Base-by-base conservation (phyloP, 2,888 invertebrate species). In the Leptopterna dolabrata region DNA sequence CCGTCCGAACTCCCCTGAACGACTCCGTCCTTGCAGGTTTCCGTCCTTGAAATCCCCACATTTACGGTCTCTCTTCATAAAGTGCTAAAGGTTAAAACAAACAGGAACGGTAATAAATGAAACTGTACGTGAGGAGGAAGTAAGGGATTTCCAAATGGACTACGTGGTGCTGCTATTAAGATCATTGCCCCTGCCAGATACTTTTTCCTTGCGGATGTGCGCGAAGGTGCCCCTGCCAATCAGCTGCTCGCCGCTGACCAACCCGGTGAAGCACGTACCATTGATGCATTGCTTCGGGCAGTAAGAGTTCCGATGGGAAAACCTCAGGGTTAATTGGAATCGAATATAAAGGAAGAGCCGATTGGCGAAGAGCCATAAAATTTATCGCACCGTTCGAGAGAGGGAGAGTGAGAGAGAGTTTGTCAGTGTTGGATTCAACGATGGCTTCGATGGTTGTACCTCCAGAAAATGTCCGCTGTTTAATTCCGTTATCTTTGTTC, bases 281-380 rank as follows among this genome's bases (percentile, higher is more conserved):
- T 73, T 73, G 73, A 73, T 73, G 36, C 73, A 73, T n/a, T 36
- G 73, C 73, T 41, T 11, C 13, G 63, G 24, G 24, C 19, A 27
- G 24, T 63, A 63, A 73, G 73, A 36, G 73, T 36, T 73, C 36
- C 41, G 63, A 30, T 14, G 73, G 36, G 73, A 41, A 36, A 73
- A 36, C 73, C 73, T 73, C 36, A 63, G 16, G 29, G 30, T 73
- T 73, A 73, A 73, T 73, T 73, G 73, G 73, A 73, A 73, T 73
- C 73, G 73, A 73, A 73, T 73, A 36, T 73, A 73, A 73, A 73
- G 41, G 36, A n/a, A 73, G 73, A 14, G 30, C 16, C 16, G 63
- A 63, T 73, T 30, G 73, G 16, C 9, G 13, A 16, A 19, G 16
- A 4, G 73, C 73, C 41, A 36, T 73, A 73, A 73, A 73, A 73